Conservation (phyloP, 2,113 vertebrate genomes). For the Setophaga kirtlandii region DNA sequence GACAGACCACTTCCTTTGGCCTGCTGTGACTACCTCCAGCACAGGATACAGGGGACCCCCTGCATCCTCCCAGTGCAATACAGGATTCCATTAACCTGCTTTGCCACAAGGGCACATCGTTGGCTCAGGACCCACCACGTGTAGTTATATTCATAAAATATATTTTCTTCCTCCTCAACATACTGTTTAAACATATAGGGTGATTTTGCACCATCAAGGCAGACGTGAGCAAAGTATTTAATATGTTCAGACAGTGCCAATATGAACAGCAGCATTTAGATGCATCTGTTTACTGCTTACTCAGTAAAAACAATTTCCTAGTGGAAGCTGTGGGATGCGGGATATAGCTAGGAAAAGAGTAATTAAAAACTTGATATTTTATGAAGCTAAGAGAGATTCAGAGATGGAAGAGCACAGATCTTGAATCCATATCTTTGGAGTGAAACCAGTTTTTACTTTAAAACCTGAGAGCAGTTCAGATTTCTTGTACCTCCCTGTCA, state of each 20-base stretch:
- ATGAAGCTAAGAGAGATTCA: not conserved
- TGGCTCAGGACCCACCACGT: not conserved
- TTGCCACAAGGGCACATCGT: not conserved
- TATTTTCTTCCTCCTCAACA: not conserved
- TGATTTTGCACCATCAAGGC: not conserved
- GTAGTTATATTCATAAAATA: not conserved
- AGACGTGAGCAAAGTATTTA: not conserved
- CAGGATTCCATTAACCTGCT: not conserved
- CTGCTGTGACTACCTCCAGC: not conserved
- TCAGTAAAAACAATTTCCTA: not conserved
- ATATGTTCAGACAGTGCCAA: not conserved
- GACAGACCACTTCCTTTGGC: not conserved
- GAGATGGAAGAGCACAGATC: not conserved
- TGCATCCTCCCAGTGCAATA: not conserved
- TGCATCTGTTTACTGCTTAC: not conserved
- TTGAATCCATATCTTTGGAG: not conserved
- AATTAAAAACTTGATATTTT: not conserved
- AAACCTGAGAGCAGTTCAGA: not conserved
- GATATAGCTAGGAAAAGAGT: not conserved
- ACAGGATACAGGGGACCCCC: too few relatives aligned
- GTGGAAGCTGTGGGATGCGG: not conserved
- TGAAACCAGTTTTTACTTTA: not conserved
- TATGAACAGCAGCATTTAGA: not conserved
- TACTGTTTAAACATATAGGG: not conserved
- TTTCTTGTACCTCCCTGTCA: not conserved